Conservation (phyloP, 1,140 invertebrate genomes). For the Geopemphigus sp. region DNA sequence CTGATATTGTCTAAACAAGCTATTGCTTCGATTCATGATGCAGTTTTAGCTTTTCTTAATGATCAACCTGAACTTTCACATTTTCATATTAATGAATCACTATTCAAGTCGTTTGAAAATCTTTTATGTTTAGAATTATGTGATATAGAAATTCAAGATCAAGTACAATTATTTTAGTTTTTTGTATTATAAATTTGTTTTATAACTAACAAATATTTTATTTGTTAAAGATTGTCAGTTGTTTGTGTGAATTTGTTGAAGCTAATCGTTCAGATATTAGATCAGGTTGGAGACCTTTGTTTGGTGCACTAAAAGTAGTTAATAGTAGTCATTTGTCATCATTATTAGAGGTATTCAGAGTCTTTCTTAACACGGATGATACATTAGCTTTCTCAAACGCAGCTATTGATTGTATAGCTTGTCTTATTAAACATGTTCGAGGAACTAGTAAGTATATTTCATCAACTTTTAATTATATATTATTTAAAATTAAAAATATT, state of each 20-base stretch:
- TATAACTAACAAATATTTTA: neutral
- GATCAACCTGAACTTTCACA: slow-evolving; percentile 84
- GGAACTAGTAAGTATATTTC: slow-evolving; percentile 57
- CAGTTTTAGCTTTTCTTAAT: slow-evolving; percentile 82
- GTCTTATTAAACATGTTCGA: slow-evolving; percentile 71
- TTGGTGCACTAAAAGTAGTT: slow-evolving; percentile 83
- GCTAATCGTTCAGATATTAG: slow-evolving; percentile 86
- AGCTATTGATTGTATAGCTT: slow-evolving; percentile 87
- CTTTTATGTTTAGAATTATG: slow-evolving; percentile 87
- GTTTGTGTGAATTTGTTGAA: slow-evolving; percentile 92
- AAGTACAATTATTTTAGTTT: slow-evolving; percentile 60
- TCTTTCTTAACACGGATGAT: slow-evolving; percentile 88
- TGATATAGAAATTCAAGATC: slow-evolving; percentile 83
- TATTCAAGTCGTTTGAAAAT: slow-evolving; percentile 94
- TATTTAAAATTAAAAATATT: neutral
- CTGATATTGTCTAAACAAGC: slow-evolving; percentile 84
- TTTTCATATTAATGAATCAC: slow-evolving; percentile 92
- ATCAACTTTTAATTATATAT: neutral
- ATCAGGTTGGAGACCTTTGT: slow-evolving; percentile 89
- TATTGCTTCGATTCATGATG: slow-evolving; percentile 90
- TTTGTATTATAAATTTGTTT: neutral
- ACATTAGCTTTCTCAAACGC: slow-evolving; percentile 90
- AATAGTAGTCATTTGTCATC: slow-evolving; percentile 66
- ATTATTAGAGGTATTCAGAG: slow-evolving; percentile 87
- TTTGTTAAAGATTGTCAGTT: slow-evolving; percentile 78